Evolutionary conservation across 2,888 invertebrate species (phyloP).

Genomic region (Leptinotarsa rubiginosa): DNA sequence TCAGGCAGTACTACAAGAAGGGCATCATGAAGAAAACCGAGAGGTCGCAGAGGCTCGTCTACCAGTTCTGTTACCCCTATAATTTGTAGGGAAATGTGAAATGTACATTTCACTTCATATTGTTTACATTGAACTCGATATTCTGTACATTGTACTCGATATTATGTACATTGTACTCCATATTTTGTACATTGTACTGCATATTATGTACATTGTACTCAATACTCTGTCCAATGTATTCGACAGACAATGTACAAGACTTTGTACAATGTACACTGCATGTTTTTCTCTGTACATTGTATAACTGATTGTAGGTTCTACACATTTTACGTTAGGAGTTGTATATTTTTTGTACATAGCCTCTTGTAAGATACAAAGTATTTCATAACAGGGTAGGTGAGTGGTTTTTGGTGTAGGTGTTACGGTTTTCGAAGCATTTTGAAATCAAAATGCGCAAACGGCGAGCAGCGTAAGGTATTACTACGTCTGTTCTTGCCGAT

Average conservation of each 20-base stretch:
- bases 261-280: background rate
- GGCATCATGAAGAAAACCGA: conserved; percentile 99
- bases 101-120: background rate
- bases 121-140: background rate
- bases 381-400: conserved; percentile 38
- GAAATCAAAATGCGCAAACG: conserved; percentile 58
- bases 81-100: conserved; percentile 72
- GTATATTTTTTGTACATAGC: conserved; percentile 21
- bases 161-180: background rate
- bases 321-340: background rate
- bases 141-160: conserved; percentile 1
- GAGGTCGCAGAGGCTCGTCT: conserved; percentile 96
- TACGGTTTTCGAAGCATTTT: conserved; percentile 54
- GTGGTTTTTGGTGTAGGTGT: conserved; percentile 39
- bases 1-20: conserved; percentile 99
- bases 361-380: conserved; percentile 38
- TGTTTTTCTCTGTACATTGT: background rate
- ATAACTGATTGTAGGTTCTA: background rate
- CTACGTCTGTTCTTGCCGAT: conserved; percentile 48
- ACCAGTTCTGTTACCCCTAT: conserved; percentile 98
- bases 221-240: background rate
- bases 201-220: background rate
- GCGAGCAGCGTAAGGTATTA: conserved; percentile 61
- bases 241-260: background rate
- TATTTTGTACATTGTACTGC: background rate